Evolutionary conservation across 1,140 invertebrate genomes (phyloP).

Genomic region (Drosophila tsacasi): DNA sequence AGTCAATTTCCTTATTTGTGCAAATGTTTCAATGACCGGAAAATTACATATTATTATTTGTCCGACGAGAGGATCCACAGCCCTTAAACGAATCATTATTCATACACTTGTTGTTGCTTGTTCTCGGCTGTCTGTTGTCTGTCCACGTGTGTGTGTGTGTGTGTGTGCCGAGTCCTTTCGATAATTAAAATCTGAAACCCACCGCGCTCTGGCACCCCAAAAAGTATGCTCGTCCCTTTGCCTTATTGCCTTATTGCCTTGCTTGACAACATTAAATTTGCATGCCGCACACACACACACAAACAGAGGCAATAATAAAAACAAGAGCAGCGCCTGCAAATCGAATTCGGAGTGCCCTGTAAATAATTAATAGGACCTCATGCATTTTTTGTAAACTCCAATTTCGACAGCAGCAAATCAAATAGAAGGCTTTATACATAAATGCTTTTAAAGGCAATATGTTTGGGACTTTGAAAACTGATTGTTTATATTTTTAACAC

Average conservation of each 20-base stretch:
- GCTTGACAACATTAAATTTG: constrained; percentile 68
- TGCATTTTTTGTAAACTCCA: not conserved
- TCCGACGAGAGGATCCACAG: constrained; percentile 54
- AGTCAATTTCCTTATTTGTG: constrained; percentile 77
- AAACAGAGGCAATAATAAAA: constrained; percentile 25
- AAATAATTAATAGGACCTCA: constrained; percentile 7
- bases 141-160: not conserved
- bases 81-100: constrained; percentile 62
- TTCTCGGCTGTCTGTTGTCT: constrained; percentile 5
- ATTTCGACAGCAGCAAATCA: not conserved
- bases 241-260: constrained; percentile 32
- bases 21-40: constrained; percentile 80
- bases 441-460: not conserved
- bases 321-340: not conserved
- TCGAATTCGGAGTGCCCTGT: constrained; percentile 15
- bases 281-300: constrained; percentile 30
- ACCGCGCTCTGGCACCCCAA: constrained; percentile 1
- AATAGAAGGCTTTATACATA: not conserved
- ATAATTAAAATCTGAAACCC: constrained; percentile 70
- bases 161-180: constrained; percentile 32
- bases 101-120: constrained; percentile 51
- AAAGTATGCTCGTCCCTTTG: constrained; percentile 54
- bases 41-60: constrained; percentile 82
- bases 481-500: not conserved
- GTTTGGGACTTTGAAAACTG: not conserved